These are phyloP conservation scores for Brachionus paranguensis DNA, from an alignment of 1,140 invertebrate genomes.

Conservation along the genomic window DNA sequence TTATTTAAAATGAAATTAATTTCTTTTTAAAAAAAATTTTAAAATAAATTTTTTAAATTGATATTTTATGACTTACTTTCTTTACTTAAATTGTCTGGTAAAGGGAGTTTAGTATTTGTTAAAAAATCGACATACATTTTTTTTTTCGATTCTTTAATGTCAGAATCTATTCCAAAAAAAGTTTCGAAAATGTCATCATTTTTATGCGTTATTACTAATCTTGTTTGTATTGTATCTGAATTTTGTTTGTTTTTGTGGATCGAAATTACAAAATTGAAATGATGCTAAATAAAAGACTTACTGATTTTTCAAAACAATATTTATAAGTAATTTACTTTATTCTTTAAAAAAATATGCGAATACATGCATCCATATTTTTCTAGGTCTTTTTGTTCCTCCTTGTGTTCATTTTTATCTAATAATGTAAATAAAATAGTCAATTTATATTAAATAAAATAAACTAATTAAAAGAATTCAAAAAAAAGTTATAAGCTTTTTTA, in stretches of 20 bases:
- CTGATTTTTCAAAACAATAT: too few relatives aligned
- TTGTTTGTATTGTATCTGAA: not conserved
- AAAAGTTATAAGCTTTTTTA: too few relatives aligned
- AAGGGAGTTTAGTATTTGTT: not conserved
- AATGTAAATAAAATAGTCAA: too few relatives aligned
- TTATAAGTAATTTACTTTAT: too few relatives aligned
- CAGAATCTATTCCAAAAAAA: not conserved
- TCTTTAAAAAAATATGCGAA: too few relatives aligned
- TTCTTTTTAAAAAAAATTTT: too few relatives aligned
- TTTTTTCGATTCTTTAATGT: not conserved
- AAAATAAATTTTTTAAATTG: too few relatives aligned
- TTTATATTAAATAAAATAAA: too few relatives aligned
- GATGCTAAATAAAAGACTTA: too few relatives aligned
- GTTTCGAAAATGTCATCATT: not conserved
- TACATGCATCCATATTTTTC: not conserved
- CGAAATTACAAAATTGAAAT: not conserved
- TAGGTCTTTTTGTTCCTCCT: not conserved
- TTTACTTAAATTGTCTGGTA: not conserved
- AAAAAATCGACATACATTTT: not conserved
- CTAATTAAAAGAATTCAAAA: too few relatives aligned
- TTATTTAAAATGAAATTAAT: not conserved
- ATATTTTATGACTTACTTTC: too few relatives aligned
- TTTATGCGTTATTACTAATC: not conserved
- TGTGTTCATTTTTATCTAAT: too few relatives aligned
- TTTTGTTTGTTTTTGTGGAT: not conserved